phyloP scores from a whole-genome alignment of 2,888 invertebrate species.

The Pollenia labialis region DNA sequence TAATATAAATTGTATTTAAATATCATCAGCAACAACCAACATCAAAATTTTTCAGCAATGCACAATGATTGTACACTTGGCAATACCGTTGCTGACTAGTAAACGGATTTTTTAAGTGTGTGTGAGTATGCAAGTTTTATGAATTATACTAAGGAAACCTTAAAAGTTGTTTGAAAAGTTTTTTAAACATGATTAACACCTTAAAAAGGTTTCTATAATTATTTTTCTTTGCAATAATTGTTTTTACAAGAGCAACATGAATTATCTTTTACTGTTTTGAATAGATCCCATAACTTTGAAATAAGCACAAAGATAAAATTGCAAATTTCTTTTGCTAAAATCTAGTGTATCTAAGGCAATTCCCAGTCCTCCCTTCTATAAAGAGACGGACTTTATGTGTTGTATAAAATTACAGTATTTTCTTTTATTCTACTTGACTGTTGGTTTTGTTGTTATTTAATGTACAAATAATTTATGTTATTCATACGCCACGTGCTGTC shows the following conservation, averaged over 20 bases:
- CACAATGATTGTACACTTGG: constrained; percentile 42
- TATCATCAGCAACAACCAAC: constrained; percentile 56
- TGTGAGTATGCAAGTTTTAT: background rate
- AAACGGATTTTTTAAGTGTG: background rate
- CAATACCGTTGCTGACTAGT: background rate
- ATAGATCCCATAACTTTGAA: too few relatives aligned
- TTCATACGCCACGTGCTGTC: constrained; percentile 74
- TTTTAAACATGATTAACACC: too few relatives aligned
- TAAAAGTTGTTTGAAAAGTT: constrained; percentile 11
- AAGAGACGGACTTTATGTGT: constrained; percentile 27
- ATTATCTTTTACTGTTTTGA: too few relatives aligned
- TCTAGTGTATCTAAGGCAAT: too few relatives aligned
- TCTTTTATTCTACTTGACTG: background rate
- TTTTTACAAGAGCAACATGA: too few relatives aligned
- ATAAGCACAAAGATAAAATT: too few relatives aligned
- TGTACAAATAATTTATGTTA: constrained; percentile 74
- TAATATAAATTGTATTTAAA: constrained; percentile 72
- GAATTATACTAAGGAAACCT: background rate
- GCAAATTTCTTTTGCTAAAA: too few relatives aligned
- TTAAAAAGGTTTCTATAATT: too few relatives aligned
- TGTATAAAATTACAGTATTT: constrained; percentile 24
- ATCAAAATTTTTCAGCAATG: constrained; percentile 10
- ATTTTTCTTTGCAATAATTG: too few relatives aligned
- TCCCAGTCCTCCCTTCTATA: constrained; percentile 14
- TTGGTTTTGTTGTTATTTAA: constrained; percentile 34